These are phyloP conservation scores for Danio albolineatus DNA, from an alignment of 2,797 vertebrate species.

Conservation along the genomic window DNA sequence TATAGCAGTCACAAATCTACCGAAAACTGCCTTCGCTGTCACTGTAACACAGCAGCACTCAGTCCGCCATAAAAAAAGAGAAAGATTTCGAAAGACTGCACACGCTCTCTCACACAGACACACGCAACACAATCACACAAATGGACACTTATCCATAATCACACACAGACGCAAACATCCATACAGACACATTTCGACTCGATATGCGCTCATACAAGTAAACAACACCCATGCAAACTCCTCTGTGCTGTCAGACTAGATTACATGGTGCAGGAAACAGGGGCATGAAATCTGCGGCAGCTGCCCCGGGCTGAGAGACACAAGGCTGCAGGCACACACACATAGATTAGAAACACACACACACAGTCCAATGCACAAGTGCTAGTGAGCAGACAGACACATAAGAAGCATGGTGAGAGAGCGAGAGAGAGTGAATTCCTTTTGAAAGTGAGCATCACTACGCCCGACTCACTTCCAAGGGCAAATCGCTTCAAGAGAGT, in stretches of 20 bases:
- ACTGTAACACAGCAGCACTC: conserved; percentile 20
- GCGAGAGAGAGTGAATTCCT: neutral
- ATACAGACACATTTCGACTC: conserved; percentile 13
- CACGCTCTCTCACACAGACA: neutral
- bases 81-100: neutral
- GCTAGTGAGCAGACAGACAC: conserved; percentile 36
- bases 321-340: conserved; percentile 55
- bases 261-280: conserved; percentile 69
- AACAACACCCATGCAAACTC: conserved; percentile 58
- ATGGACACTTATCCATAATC: conserved; percentile 39
- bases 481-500: conserved; percentile 9
- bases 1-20: conserved; percentile 24
- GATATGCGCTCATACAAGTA: conserved; percentile 21
- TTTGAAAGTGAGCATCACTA: conserved; percentile 14
- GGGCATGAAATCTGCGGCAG: conserved; percentile 72
- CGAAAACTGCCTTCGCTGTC: neutral
- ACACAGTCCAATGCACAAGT: conserved; percentile 20
- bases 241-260: conserved; percentile 71
- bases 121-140: conserved; percentile 36
- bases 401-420: conserved; percentile 36
- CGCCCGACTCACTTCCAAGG: neutral
- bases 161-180: conserved; percentile 10
- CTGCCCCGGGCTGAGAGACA: conserved; percentile 67
- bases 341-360: conserved; percentile 27
- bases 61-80: neutral